phyloP scores from a whole-genome alignment of 2,888 invertebrate genomes.

The Tridacna gigas region DNA sequence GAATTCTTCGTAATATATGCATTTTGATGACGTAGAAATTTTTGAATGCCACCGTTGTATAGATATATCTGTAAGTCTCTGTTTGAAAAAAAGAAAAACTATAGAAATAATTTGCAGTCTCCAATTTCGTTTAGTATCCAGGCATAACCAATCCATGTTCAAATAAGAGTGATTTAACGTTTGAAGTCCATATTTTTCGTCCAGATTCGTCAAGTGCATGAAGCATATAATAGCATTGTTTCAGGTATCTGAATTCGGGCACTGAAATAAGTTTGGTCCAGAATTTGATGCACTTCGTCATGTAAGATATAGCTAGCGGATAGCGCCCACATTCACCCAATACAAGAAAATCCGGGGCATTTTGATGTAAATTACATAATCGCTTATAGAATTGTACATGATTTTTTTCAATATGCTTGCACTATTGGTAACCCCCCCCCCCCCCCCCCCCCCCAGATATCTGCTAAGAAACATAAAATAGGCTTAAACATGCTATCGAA shows the following conservation, averaged over 20 bases:
- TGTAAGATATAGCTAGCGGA: conserved; percentile 10
- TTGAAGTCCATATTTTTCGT: conserved; percentile 17
- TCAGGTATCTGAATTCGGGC: conserved; percentile 31
- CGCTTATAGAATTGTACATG: conserved; percentile 11
- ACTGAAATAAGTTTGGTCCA: conserved; percentile 27
- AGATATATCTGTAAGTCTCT: conserved; percentile 32
- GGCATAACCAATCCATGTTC: conserved; percentile 39
- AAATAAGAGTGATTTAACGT: conserved; percentile 28
- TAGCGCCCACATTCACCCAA: conserved; percentile 26
- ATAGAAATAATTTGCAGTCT: not conserved
- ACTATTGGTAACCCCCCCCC: conserved; percentile 5
- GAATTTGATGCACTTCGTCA: conserved; percentile 26
- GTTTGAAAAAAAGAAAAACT: too few relatives aligned
- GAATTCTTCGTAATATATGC: conserved; percentile 19
- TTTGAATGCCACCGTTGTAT: conserved; percentile 5
- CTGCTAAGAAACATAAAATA: conserved; percentile 7
- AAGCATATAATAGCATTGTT: conserved; percentile 33
- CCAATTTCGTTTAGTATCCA: conserved; percentile 34
- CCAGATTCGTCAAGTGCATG: conserved; percentile 21
- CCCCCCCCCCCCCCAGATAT: too few relatives aligned
- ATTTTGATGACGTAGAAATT: conserved; percentile 22
- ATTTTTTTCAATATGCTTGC: not conserved
- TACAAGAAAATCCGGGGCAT: not conserved
- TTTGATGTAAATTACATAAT: not conserved
- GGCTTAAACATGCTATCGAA: not conserved